These are phyloP conservation scores for Stylophora pistillata DNA, from an alignment of 64 coral and sea anemone species.

Conservation along the genomic window DNA sequence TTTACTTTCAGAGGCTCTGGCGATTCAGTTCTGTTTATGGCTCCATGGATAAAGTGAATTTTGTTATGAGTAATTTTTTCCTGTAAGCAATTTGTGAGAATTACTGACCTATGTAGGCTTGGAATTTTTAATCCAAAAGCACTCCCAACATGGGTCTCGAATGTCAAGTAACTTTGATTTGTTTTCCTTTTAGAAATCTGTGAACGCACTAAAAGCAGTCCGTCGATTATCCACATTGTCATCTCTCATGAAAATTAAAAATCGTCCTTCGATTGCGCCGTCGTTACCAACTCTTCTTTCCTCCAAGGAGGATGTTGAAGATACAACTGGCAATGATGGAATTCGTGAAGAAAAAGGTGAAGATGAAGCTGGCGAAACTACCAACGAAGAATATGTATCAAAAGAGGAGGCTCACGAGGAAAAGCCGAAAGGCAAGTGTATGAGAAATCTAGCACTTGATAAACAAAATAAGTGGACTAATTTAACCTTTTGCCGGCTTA, in stretches of 20 bases:
- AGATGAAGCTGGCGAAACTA: not conserved
- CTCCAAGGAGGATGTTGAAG: constrained; percentile 30
- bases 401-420: not conserved
- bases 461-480: no score
- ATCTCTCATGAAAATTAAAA: constrained; percentile 52
- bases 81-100: no score
- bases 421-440: not conserved
- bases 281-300: constrained; percentile 55
- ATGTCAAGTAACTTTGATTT: not conserved
- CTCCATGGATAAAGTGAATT: no score
- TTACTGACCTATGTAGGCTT: no score
- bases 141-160: no score
- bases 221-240: constrained; percentile 66
- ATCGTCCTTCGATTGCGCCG: constrained; percentile 58
- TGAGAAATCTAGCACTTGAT: not conserved
- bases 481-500: not conserved
- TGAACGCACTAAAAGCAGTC: constrained; percentile 87
- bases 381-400: not conserved
- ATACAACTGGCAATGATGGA: not conserved
- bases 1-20: no score
- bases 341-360: not conserved
- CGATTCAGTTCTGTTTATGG: no score
- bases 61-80: no score
- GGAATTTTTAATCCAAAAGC: no score
- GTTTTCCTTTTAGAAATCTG: constrained; percentile 64